These are phyloP conservation scores for Argyra leucocephala DNA, from an alignment of 2,888 invertebrate genomes.

Conservation along the genomic window DNA sequence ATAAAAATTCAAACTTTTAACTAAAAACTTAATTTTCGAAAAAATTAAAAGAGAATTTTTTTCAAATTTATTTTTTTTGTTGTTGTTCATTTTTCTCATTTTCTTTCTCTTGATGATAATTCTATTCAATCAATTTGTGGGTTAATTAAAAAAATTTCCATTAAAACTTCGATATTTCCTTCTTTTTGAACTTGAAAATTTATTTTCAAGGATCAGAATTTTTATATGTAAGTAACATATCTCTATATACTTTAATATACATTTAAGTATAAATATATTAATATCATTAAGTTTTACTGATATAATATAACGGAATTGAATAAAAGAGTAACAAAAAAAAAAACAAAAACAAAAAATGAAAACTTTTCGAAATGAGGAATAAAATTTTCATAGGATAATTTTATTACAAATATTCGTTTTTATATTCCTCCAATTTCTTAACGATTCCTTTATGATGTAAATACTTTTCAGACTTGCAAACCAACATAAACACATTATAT, in stretches of 20 bases:
- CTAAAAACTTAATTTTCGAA: neutral
- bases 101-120: neutral
- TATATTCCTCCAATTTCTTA: too few species aligned
- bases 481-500: too few species aligned
- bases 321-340: neutral
- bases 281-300: neutral
- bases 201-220: conserved; percentile 1
- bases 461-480: too few species aligned
- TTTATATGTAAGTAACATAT: neutral
- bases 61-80: neutral
- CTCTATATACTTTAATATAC: too few species aligned
- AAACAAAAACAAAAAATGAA: neutral
- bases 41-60: neutral
- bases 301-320: neutral
- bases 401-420: neutral
- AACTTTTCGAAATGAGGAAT: neutral
- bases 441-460: too few species aligned
- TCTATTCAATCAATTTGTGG: conserved; percentile 6
- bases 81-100: neutral
- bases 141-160: neutral
- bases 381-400: neutral
- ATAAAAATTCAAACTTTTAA: neutral
- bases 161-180: neutral
- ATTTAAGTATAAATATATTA: neutral
- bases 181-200: neutral